Conservation (phyloP, 2,888 invertebrate species). For the Conus canariensis region DNA sequence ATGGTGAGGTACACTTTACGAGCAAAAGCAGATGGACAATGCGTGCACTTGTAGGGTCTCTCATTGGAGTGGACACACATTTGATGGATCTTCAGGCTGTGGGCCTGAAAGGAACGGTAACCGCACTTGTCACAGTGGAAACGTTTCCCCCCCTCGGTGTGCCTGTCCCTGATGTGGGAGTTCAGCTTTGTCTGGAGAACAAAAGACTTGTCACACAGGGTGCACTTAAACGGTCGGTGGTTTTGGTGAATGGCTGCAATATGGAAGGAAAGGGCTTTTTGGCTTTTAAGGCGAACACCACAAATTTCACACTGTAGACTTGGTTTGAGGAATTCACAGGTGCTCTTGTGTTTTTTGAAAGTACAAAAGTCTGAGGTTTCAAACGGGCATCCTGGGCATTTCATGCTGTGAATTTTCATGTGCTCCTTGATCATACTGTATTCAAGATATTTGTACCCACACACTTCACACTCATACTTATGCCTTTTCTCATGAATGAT, state of each 20-base stretch:
- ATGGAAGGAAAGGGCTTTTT: background rate
- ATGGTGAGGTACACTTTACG: slow-evolving; percentile 8
- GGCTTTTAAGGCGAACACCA: background rate
- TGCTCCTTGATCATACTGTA: background rate
- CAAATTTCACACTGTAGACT: background rate
- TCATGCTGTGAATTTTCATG: background rate
- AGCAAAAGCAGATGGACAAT: slow-evolving; percentile 12
- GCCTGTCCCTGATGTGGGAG: background rate
- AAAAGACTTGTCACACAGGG: slow-evolving; percentile 6
- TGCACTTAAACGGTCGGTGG: background rate
- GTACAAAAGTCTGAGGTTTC: background rate
- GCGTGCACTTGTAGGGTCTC: background rate
- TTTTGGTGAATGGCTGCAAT: slow-evolving; percentile 1
- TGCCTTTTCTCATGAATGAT: background rate
- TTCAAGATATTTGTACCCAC: background rate
- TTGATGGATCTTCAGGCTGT: slow-evolving; percentile 1
- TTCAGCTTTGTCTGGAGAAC: background rate
- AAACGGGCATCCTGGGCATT: background rate
- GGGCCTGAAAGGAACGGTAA: background rate
- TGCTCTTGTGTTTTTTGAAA: background rate
- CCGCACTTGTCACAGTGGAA: slow-evolving; percentile 23
- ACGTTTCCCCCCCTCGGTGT: background rate
- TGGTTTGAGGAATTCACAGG: background rate
- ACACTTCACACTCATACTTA: background rate
- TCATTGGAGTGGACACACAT: background rate